phyloP scores from a whole-genome alignment of 2,888 invertebrate genomes.

The Hermaeophaga mercurialis region DNA sequence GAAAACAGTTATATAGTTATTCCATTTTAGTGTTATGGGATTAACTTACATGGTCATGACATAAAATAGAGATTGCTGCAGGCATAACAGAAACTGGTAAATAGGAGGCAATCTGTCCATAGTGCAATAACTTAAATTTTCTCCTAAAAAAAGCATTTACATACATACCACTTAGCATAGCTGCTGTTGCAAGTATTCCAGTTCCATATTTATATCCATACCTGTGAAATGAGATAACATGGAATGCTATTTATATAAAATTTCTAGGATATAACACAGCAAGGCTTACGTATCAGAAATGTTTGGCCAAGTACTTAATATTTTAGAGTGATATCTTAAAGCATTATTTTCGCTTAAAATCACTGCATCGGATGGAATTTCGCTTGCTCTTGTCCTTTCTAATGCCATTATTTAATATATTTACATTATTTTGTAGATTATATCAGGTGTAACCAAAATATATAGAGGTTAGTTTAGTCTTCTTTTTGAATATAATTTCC shows the following conservation, averaged over 20 bases:
- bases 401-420: constrained; percentile 62
- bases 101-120: constrained; percentile 66
- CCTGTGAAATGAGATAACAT: constrained; percentile 50
- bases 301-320: constrained; percentile 66
- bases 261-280: too few relatives aligned
- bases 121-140: constrained; percentile 64
- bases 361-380: constrained; percentile 68
- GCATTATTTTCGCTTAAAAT: constrained; percentile 64
- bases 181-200: constrained; percentile 59
- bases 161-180: constrained; percentile 62
- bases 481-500: too few relatives aligned
- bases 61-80: constrained; percentile 59
- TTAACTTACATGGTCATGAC: constrained; percentile 46
- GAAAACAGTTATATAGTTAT: too few relatives aligned
- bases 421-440: too few relatives aligned
- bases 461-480: too few relatives aligned
- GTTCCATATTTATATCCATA: constrained; percentile 62
- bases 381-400: constrained; percentile 54
- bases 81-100: constrained; percentile 68
- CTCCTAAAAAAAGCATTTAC: constrained; percentile 69
- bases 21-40: too few relatives aligned
- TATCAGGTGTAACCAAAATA: too few relatives aligned
- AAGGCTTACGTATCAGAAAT: constrained; percentile 67
- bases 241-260: too few relatives aligned
- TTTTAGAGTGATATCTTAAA: constrained; percentile 62